Evolutionary conservation across 2,888 invertebrate species (phyloP), one percentile per base, ranked within the genome.

Genomic region (Nephrotoma appendiculata): DNA sequence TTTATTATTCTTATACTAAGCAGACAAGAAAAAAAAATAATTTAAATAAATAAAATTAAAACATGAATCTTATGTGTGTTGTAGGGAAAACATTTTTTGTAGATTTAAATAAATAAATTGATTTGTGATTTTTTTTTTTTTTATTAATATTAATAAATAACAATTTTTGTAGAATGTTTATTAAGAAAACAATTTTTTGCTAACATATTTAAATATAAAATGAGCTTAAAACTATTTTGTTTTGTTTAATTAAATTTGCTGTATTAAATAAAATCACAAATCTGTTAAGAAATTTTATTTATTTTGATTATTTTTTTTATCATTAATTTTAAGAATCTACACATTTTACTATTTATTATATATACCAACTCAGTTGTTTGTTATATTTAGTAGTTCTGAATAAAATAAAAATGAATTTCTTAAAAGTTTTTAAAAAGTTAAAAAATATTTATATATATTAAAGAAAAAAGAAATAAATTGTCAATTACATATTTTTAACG

Each of bases 401-500:
- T 71, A 71, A 52, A 71, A 71, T 31, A 71, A 71, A 71, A 71
- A 71, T 71, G 71, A 71, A 71, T 71, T 71, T 71, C 71, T 71
- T 71, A 71, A 71, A 71, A 71, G 71, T 71, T 71, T 71, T 71
- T 71, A 71, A 71, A 44, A 71, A 71, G 71, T 71, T 71, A 71
- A 19, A 71, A 71, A 19, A 71, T 71, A 71, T 71, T 71, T 71
- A 71, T 71, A 71, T 71, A 71, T 71, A 71, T 31, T 71, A 71
- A 71, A 71, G 5, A 71, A 71, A 71, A 31, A 71, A 71, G 71
- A 71, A 71, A 42, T 41, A 84, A 84, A 84, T 84, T 84, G 84
- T 84, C 84, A 84, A 84, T 84, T 84, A 84, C 84, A 84, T 84
- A 84, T 84, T 84, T 84, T 84, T 42, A 84, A 84, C 84, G 84